Percentiles rank a stretch among this genome's conserved stretches.
These are phyloP conservation scores for Pygmarrhopalites habei DNA, from an alignment of 1,140 invertebrate genomes.

Conservation along the genomic window DNA sequence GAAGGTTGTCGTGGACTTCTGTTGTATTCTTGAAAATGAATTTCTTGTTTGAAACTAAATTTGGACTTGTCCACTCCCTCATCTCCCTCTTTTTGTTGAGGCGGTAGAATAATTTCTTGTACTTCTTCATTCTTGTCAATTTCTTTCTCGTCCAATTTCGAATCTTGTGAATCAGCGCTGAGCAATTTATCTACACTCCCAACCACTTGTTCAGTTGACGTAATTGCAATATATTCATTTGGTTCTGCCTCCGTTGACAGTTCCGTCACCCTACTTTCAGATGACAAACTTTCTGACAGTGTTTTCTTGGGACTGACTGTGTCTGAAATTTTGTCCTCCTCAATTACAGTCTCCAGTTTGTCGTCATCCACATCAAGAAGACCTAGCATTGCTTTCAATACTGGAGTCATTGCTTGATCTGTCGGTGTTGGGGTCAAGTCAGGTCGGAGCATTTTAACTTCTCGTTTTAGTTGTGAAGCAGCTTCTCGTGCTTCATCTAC, in stretches of 20 bases:
- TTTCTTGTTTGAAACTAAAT: not conserved
- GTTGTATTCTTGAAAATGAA: constrained; percentile 22
- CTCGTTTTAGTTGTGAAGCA: constrained; percentile 48
- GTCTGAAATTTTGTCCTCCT: constrained; percentile 20
- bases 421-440: constrained; percentile 49
- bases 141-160: too few relatives aligned
- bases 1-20: not conserved
- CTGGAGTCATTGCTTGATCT: constrained; percentile 35
- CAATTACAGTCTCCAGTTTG: constrained; percentile 34
- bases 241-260: not conserved
- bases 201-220: too few relatives aligned
- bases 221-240: constrained; percentile 5
- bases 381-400: constrained; percentile 34
- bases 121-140: too few relatives aligned
- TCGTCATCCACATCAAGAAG: constrained; percentile 28
- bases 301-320: not conserved
- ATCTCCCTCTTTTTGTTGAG: too few relatives aligned
- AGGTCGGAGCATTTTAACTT: constrained; percentile 50
- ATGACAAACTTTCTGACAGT: not conserved
- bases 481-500: constrained; percentile 49
- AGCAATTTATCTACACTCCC: too few relatives aligned
- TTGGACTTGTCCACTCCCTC: not conserved
- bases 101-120: too few relatives aligned
- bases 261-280: not conserved
- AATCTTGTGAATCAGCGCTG: too few relatives aligned